These are phyloP conservation scores for Luehdorfia chinensis DNA, from an alignment of 1,140 invertebrate species.

Conservation along the genomic window DNA sequence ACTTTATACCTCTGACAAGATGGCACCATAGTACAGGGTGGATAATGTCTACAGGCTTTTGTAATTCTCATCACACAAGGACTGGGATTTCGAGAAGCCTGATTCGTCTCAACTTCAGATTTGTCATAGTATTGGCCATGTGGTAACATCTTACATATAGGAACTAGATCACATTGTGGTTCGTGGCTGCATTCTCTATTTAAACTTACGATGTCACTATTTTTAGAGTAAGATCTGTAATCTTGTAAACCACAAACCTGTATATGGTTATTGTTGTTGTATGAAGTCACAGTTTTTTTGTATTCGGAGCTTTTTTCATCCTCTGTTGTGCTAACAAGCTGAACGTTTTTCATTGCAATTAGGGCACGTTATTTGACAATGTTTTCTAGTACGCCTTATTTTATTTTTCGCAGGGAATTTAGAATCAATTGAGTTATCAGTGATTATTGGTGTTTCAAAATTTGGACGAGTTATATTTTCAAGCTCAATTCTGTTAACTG, in stretches of 20 bases:
- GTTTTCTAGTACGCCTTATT: slow-evolving; percentile 29
- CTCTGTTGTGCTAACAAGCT: slow-evolving; percentile 41
- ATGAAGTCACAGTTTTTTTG: slow-evolving; percentile 24
- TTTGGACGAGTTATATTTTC: neutral
- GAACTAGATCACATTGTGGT: slow-evolving; percentile 52
- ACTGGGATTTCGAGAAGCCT: slow-evolving; percentile 25
- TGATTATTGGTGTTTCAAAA: neutral
- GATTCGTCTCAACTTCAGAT: slow-evolving; percentile 31
- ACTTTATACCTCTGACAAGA: slow-evolving; percentile 60
- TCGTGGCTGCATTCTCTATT: slow-evolving; percentile 34
- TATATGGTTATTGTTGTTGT: slow-evolving; percentile 5
- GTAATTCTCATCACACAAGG: slow-evolving; percentile 52
- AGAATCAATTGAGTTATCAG: neutral
- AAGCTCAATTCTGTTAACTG: neutral
- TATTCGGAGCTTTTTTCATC: slow-evolving; percentile 39
- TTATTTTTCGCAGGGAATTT: slow-evolving; percentile 8
- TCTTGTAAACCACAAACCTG: slow-evolving; percentile 2
- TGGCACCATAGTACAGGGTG: slow-evolving; percentile 58
- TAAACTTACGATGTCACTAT: neutral
- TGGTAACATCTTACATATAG: slow-evolving; percentile 53
- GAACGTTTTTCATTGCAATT: slow-evolving; percentile 53
- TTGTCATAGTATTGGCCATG: slow-evolving; percentile 31
- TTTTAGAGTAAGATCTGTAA: slow-evolving; percentile 10
- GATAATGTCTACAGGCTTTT: slow-evolving; percentile 63
- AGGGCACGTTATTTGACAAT: slow-evolving; percentile 44